A percentile compares a stretch with the other conserved stretches of the same genome.
phyloP scores from a whole-genome alignment of 2,113 vertebrate species.

The Crocuta crocuta region DNA sequence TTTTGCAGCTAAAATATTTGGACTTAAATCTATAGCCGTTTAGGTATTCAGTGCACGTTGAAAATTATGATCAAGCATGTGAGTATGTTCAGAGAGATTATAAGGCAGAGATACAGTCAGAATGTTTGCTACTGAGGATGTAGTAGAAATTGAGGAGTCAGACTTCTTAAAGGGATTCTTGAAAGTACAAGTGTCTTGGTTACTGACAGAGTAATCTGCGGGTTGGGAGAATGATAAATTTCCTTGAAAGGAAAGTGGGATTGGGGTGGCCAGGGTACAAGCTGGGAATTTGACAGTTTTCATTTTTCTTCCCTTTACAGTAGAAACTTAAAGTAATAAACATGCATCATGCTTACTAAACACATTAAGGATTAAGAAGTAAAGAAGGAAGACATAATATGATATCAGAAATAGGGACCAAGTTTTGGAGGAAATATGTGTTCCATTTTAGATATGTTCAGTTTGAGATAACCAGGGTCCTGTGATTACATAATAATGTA shows the following conservation, averaged over 20 bases:
- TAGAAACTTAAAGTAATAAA: background rate
- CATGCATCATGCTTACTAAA: background rate
- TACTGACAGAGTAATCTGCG: background rate
- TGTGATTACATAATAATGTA: background rate
- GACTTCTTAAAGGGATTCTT: background rate
- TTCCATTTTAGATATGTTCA: background rate
- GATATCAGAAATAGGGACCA: background rate
- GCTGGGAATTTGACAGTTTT: background rate
- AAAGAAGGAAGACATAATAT: background rate
- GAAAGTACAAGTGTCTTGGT: background rate
- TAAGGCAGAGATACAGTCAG: background rate
- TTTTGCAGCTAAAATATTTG: background rate
- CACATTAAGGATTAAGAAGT: background rate
- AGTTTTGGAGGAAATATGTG: background rate
- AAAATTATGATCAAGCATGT: background rate
- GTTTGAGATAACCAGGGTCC: background rate
- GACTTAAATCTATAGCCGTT: background rate
- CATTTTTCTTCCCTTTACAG: background rate
- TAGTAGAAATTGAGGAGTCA: background rate
- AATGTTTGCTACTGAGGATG: background rate
- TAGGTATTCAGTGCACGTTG: background rate
- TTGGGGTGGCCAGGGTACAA: background rate
- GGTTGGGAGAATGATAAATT: background rate
- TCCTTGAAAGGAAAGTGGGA: background rate
- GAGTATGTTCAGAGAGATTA: background rate